These are phyloP conservation scores for Xanthia togata DNA, from an alignment of 2,888 invertebrate species.

Conservation along the genomic window DNA sequence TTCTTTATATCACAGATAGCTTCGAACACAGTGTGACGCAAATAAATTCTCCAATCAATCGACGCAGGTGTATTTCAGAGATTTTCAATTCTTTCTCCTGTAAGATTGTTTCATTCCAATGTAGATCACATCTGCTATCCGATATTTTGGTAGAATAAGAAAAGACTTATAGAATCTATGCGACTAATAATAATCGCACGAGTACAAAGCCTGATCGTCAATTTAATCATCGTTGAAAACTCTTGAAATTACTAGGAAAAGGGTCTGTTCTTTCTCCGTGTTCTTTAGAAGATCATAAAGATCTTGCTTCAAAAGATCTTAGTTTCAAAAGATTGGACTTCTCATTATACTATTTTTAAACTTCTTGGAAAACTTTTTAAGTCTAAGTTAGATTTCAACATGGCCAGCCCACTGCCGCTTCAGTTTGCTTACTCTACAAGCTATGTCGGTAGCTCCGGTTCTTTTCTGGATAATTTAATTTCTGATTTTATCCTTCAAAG, in stretches of 20 bases:
- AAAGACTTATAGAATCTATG: background rate
- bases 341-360: background rate
- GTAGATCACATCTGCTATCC: slow-evolving; percentile 16
- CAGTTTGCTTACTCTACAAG: too few relatives aligned
- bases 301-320: background rate
- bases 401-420: too few relatives aligned
- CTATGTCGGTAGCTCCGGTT: too few relatives aligned
- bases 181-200: rapidly evolving
- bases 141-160: background rate
- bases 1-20: background rate
- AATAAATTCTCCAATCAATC: background rate
- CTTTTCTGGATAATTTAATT: too few relatives aligned
- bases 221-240: background rate
- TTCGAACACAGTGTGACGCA: background rate
- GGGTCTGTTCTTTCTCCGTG: background rate
- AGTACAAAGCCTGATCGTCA: background rate
- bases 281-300: background rate
- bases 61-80: slow-evolving; percentile 13
- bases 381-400: too few relatives aligned
- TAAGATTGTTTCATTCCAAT: slow-evolving; percentile 10
- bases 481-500: too few relatives aligned
- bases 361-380: background rate
- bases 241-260: too few relatives aligned
- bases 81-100: slow-evolving; percentile 15
- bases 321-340: slow-evolving; percentile 2